These are phyloP conservation scores for Lacerta viridis DNA, from an alignment of 2,797 vertebrate genomes.

Conservation along the genomic window DNA sequence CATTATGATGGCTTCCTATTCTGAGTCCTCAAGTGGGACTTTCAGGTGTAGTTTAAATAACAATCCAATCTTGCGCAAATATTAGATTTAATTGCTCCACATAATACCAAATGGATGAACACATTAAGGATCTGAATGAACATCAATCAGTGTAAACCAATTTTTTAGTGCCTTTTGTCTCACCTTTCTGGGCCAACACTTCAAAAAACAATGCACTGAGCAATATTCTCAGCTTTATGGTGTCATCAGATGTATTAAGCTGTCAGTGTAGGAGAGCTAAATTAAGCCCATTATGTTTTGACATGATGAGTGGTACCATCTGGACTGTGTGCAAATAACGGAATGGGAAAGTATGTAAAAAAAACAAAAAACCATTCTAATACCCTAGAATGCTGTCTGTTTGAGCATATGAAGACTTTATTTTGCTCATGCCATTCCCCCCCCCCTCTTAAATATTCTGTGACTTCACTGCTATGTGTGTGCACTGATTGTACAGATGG, in stretches of 20 bases:
- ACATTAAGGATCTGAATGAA: slow-evolving; percentile 19
- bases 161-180: not conserved
- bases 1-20: not conserved
- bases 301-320: slow-evolving; percentile 33
- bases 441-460: not conserved
- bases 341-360: not conserved
- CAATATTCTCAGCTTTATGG: slow-evolving; percentile 24
- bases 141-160: slow-evolving; percentile 16
- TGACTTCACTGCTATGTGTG: not conserved
- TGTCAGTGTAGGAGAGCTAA: slow-evolving; percentile 32
- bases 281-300: slow-evolving; percentile 44
- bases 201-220: slow-evolving; percentile 26
- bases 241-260: slow-evolving; percentile 30
- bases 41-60: slow-evolving; percentile 29
- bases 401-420: not conserved
- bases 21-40: not conserved
- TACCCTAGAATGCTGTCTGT: not conserved
- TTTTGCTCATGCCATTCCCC: not conserved
- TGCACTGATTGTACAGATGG: not conserved
- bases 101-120: slow-evolving; percentile 25
- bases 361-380: not conserved
- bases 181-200: slow-evolving; percentile 11
- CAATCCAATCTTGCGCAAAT: slow-evolving; percentile 30
- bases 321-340: slow-evolving; percentile 37
- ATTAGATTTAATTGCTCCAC: slow-evolving; percentile 31